A percentile compares a stretch with the other conserved stretches of the same genome.
Conservation (phyloP, 1,140 invertebrate genomes). For the Sinella curviseta region DNA sequence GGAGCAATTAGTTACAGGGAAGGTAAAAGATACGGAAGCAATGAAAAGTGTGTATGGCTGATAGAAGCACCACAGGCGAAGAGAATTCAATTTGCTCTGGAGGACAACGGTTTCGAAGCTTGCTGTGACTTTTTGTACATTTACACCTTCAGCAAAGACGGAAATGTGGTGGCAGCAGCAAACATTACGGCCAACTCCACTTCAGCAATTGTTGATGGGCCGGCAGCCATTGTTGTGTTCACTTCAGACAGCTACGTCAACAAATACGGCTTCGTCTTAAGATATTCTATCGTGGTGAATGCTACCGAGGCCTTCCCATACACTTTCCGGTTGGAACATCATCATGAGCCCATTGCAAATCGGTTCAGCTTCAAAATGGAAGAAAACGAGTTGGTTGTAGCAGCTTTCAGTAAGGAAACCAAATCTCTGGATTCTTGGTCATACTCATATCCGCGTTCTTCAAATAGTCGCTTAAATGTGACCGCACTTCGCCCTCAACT, state of each 20-base stretch:
- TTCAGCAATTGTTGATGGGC: background rate
- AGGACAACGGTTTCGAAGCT: background rate
- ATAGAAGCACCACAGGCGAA: background rate
- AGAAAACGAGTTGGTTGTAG: background rate
- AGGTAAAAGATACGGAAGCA: background rate
- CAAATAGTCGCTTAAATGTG: background rate
- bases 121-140: background rate
- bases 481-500: background rate
- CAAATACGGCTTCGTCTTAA: background rate
- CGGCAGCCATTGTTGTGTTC: background rate
- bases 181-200: no score
- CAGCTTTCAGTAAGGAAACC: no score
- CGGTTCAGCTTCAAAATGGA: background rate
- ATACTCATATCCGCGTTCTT: background rate
- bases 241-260: background rate
- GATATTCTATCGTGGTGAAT: background rate
- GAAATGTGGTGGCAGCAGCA: background rate
- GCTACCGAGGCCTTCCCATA: background rate
- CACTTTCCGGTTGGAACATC: background rate
- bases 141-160: background rate
- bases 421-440: background rate
- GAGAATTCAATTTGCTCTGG: background rate
- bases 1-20: constrained; percentile 4
- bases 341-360: background rate
- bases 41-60: background rate